Evolutionary conservation across 2,797 vertebrate species (phyloP).

Genomic region (Pipistrellus pygmaeus): DNA sequence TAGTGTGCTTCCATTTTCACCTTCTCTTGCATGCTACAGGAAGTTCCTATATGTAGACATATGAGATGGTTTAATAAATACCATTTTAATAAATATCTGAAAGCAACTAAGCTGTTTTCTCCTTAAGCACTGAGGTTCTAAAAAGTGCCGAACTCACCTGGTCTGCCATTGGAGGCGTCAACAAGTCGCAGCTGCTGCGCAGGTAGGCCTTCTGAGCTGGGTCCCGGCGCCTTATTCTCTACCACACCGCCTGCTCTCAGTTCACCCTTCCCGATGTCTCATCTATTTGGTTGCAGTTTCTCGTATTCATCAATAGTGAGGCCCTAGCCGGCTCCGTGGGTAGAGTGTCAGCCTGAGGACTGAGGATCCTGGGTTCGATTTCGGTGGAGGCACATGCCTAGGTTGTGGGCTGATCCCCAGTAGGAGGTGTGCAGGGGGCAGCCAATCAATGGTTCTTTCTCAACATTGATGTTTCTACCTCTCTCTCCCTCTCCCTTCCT

Average conservation of each 20-base stretch:
- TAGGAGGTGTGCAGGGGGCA: too few species aligned
- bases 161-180: neutral
- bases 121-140: neutral
- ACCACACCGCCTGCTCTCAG: neutral
- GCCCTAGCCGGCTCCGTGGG: too few species aligned
- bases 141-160: neutral
- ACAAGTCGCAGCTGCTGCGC: neutral
- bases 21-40: neutral
- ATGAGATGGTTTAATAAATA: neutral
- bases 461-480: too few species aligned
- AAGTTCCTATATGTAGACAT: neutral
- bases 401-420: too few species aligned
- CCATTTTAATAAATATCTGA: neutral
- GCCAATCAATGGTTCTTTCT: too few species aligned
- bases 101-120: neutral
- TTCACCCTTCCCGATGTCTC: neutral
- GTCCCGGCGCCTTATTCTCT: neutral
- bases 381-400: too few species aligned
- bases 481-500: too few species aligned
- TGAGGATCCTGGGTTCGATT: too few species aligned
- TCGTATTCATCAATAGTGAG: neutral
- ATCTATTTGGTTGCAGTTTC: neutral
- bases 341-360: too few species aligned
- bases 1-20: neutral
- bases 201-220: neutral